Percentiles rank a stretch among this genome's conserved stretches.
These are phyloP conservation scores for Porites australiensis DNA, from an alignment of 64 coral and sea anemone genomes.

Conservation along the genomic window DNA sequence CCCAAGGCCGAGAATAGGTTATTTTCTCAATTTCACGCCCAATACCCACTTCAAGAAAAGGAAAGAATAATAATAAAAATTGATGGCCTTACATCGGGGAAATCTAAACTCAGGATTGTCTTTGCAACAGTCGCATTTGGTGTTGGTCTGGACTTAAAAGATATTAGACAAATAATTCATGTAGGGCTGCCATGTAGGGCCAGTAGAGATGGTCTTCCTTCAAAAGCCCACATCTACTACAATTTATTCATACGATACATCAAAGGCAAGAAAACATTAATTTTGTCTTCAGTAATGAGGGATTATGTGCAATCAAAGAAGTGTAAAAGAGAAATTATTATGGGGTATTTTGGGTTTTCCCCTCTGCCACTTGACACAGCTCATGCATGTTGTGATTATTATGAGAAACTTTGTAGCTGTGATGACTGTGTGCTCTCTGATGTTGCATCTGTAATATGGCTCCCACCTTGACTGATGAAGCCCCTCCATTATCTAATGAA, in stretches of 20 bases:
- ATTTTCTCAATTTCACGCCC: no score
- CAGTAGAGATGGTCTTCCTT: slow-evolving; percentile 33
- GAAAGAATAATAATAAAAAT: no score
- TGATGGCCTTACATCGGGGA: no score
- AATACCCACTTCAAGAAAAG: no score
- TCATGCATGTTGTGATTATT: slow-evolving; percentile 40
- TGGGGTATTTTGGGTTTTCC: slow-evolving; percentile 27
- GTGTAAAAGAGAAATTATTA: slow-evolving; percentile 27
- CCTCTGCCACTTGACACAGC: background rate
- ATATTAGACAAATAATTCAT: slow-evolving; percentile 46
- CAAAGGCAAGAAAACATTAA: slow-evolving; percentile 45
- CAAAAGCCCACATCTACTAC: slow-evolving; percentile 14
- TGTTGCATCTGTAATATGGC: slow-evolving; percentile 7
- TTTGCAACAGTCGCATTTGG: no score
- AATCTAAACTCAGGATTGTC: no score
- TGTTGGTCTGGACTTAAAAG: slow-evolving; percentile 35
- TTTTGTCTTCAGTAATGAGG: slow-evolving; percentile 43
- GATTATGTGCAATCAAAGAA: slow-evolving; percentile 7
- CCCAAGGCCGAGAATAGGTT: no score
- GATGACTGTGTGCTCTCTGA: slow-evolving; percentile 1
- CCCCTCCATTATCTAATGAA: background rate
- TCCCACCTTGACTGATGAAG: background rate
- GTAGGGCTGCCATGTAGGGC: slow-evolving; percentile 20
- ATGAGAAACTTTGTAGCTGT: slow-evolving; percentile 19
- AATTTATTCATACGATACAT: slow-evolving; percentile 57